A percentile compares a stretch with the other conserved stretches of the same genome.
Conservation (phyloP, 2,113 vertebrate genomes). For the Varanus komodoensis region DNA sequence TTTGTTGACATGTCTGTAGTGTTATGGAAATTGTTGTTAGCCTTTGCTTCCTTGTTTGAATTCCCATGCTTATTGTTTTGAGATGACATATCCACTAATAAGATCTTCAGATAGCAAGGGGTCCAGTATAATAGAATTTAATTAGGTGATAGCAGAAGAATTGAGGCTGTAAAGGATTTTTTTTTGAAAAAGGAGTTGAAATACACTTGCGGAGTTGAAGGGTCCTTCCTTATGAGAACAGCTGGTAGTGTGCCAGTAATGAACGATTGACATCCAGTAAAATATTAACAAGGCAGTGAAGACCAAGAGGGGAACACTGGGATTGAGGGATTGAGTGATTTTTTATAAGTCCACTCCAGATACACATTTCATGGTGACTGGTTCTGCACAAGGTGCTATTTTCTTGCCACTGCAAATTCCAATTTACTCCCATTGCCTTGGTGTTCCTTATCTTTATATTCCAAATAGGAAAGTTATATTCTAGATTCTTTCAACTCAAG, state of each 20-base stretch:
- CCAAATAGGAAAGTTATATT: slow-evolving; percentile 27
- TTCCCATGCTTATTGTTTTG: not conserved
- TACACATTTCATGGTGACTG: not conserved
- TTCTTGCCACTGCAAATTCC: slow-evolving; percentile 22
- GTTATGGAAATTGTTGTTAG: not conserved
- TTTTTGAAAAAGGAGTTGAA: not conserved
- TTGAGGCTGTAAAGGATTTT: not conserved
- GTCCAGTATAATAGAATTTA: not conserved
- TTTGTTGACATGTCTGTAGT: not conserved
- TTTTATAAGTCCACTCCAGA: not conserved
- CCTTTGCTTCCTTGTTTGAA: not conserved
- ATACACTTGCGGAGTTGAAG: not conserved
- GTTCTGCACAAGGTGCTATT: slow-evolving; percentile 16
- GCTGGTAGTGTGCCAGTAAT: slow-evolving; percentile 8
- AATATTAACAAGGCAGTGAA: not conserved
- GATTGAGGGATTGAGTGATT: not conserved
- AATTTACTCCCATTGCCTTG: slow-evolving; percentile 6
- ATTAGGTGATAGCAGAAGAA: not conserved
- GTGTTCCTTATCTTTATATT: not conserved
- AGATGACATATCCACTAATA: not conserved
- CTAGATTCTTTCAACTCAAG: slow-evolving; percentile 37
- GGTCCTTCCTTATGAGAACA: not conserved
- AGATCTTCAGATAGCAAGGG: not conserved
- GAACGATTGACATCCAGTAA: too few relatives aligned
- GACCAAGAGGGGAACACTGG: not conserved